Evolutionary conservation across 2,888 invertebrate genomes (phyloP).

Genomic region (Lycophotia porphyrea): DNA sequence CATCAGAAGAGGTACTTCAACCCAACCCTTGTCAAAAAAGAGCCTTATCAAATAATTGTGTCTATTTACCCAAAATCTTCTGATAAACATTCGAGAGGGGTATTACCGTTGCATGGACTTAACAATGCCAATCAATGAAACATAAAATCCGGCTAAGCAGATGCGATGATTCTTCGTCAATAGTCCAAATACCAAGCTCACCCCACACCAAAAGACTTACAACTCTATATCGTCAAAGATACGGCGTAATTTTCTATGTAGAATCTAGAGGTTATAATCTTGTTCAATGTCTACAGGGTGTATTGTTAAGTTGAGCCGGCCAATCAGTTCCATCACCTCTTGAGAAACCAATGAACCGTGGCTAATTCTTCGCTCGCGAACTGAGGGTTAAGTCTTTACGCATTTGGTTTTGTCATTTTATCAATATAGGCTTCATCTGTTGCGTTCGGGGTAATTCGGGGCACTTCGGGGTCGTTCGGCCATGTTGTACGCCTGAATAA

Average conservation of each 20-base stretch:
- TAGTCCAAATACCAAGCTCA: conserved; percentile 67
- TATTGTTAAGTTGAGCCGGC: conserved; percentile 87
- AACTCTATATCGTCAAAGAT: conserved; percentile 54
- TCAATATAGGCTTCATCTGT: conserved; percentile 75
- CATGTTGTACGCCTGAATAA: conserved; percentile 51
- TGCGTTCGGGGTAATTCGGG: conserved; percentile 64
- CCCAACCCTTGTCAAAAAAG: conserved; percentile 65
- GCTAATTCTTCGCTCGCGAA: conserved; percentile 82
- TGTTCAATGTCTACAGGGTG: conserved; percentile 67
- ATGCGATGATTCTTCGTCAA: conserved; percentile 79
- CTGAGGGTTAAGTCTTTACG: conserved; percentile 84
- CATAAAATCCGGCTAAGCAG: conserved; percentile 87
- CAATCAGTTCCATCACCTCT: conserved; percentile 89
- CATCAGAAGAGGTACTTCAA: conserved; percentile 50
- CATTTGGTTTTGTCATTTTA: conserved; percentile 87
- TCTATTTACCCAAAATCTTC: conserved; percentile 77
- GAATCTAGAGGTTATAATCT: conserved; percentile 58
- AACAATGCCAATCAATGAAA: conserved; percentile 89
- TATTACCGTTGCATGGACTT: conserved; percentile 77
- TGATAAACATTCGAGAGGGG: conserved; percentile 74
- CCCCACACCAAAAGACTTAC: conserved; percentile 46
- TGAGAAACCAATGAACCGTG: conserved; percentile 87
- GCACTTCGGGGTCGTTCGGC: conserved; percentile 55
- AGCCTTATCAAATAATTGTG: conserved; percentile 82
- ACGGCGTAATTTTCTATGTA: conserved; percentile 41